Evolutionary conservation across 2,113 vertebrate genomes (phyloP), one percentile per base, ranked within the genome.

Genomic region (Hipposideros armiger): DNA sequence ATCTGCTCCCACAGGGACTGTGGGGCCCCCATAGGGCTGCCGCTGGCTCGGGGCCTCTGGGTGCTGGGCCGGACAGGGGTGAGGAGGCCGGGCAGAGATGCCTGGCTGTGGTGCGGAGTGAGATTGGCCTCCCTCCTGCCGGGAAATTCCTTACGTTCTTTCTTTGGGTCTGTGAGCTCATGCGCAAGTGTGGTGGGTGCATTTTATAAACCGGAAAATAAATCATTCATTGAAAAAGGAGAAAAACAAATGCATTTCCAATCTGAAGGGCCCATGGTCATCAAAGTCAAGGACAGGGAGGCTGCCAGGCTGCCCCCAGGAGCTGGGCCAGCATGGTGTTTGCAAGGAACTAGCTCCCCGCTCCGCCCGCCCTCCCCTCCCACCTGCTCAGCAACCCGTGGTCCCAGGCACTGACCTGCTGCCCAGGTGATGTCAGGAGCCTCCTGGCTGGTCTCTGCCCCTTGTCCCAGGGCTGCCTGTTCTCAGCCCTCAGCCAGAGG

Each of bases 101-200:
- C 92, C 84, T 60, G 66, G 15, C 17, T 47, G 30, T 4, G 47
- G 90, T 94, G 83, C 54, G 4, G 28, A 56, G 74, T 3, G 60
- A 11, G 40, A 15, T 2, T 9, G 87, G 15, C 56, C 60, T 66
- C 32, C 0, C 36, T 32, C 56, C 92, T 32, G 50, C 94, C 52
- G 91, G 87, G 95, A 97, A 96, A 98, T 97, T 95, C 96, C 77
- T 97, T 4, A 36, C 83, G 82, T 96, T 95, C 97, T 81, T 95
- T 91, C 96, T 86, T 54, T 1, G 52, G 82, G 78, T 70, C 94
- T 88, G 73, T 95, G 90, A 96, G 94, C 96, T 95, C 95, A 94
- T 70, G 81, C 73, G 94, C 93, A 5, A 72, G 88, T 14, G 91
- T 87, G 84, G 95, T 94, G 97, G 96, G 96, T 94, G 97, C 93